Conservation (phyloP, 2,797 vertebrate genomes). For the Xiphorhynchus erythropygius region DNA sequence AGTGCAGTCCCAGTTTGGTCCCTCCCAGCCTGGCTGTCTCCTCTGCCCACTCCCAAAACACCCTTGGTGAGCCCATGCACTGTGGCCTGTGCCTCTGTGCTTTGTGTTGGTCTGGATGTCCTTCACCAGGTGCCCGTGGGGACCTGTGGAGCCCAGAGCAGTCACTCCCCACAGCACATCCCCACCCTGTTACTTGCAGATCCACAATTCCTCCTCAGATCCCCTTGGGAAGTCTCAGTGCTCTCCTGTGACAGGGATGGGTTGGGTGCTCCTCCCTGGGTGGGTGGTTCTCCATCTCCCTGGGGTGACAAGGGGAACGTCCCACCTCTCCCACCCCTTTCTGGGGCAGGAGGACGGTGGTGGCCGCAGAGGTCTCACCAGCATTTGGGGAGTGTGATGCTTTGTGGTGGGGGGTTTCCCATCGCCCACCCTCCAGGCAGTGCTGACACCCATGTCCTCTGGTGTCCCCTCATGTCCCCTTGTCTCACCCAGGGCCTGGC, state of each 20-base stretch:
- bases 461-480: accelerated
- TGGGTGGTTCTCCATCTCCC: background rate
- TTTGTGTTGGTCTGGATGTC: background rate
- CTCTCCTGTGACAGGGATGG: accelerated
- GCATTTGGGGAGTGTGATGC: background rate
- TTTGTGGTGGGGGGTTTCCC: background rate
- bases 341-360: background rate
- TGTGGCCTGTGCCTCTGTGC: background rate
- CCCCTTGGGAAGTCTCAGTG: background rate
- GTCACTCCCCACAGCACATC: background rate
- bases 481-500: constrained; percentile 66
- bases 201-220: background rate
- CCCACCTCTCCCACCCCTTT: background rate
- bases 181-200: background rate
- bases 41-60: background rate
- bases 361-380: background rate
- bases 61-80: accelerated
- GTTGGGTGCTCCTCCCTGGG: background rate
- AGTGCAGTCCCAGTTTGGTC: background rate
- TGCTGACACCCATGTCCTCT: background rate
- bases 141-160: background rate
- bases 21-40: background rate
- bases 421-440: accelerated
- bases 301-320: accelerated
- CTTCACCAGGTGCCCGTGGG: background rate